A percentile compares a stretch with the other conserved stretches of the same genome.
Evolutionary conservation across 2,797 vertebrate genomes (phyloP).

Genomic region (Glossophaga mutica): DNA sequence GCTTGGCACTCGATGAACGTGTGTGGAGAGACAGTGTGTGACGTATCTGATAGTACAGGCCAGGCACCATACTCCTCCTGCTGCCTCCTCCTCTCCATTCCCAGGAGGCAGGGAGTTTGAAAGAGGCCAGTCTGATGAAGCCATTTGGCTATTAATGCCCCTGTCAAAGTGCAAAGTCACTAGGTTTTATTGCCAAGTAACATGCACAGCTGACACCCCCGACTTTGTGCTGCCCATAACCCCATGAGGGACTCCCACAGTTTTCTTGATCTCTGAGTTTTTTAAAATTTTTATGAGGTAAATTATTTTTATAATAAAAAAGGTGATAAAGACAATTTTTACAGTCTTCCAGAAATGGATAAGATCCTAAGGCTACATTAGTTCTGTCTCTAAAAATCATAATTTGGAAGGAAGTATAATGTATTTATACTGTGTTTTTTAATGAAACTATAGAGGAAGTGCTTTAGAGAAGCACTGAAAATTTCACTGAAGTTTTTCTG

Average conservation of each 20-base stretch:
- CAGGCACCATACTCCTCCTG: not conserved
- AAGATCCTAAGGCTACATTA: not conserved
- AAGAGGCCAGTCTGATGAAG: not conserved
- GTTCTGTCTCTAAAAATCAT: conserved; percentile 14
- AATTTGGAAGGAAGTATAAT: not conserved
- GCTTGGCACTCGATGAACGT: not conserved
- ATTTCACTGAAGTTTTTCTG: not conserved
- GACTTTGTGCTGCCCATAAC: not conserved
- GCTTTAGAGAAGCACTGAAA: not conserved
- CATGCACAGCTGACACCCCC: not conserved
- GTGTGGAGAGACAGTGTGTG: not conserved
- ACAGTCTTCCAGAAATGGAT: not conserved
- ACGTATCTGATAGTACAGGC: not conserved
- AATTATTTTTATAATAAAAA: conserved; percentile 42
- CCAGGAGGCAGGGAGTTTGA: not conserved
- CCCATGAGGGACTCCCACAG: not conserved
- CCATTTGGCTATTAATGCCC: not conserved
- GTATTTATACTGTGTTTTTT: not conserved
- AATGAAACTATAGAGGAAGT: not conserved
- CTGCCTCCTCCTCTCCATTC: not conserved
- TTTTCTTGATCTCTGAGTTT: not conserved
- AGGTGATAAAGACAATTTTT: not conserved
- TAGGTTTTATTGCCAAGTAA: not conserved
- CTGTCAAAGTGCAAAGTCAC: not conserved
- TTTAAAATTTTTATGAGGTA: conserved; percentile 18